phyloP scores from a whole-genome alignment of 2,888 invertebrate species.

The Drosophila aldrichi region DNA sequence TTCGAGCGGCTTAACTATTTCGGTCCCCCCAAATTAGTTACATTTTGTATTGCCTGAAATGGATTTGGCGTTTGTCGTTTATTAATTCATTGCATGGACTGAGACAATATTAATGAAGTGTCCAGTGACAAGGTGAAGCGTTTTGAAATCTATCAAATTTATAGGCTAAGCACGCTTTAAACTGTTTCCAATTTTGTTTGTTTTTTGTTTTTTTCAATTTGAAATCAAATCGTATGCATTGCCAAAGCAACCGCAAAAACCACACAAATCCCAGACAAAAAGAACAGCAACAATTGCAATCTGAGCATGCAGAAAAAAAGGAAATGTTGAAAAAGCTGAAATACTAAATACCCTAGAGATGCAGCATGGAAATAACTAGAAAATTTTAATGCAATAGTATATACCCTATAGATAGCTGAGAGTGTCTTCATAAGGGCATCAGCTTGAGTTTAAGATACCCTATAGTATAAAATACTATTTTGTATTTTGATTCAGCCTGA shows the following conservation, averaged over 20 bases:
- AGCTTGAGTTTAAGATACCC: slow-evolving; percentile 7
- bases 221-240: slow-evolving; percentile 19
- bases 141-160: slow-evolving; percentile 11
- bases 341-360: background rate
- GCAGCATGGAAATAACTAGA: too few relatives aligned
- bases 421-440: too few relatives aligned
- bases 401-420: too few relatives aligned
- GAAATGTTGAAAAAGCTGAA: background rate
- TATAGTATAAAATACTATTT: background rate
- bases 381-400: too few relatives aligned
- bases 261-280: background rate
- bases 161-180: background rate
- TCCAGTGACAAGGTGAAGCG: slow-evolving; percentile 10
- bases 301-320: slow-evolving; percentile 21
- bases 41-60: slow-evolving; percentile 25
- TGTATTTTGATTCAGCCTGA: too few relatives aligned
- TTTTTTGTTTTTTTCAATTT: slow-evolving; percentile 25
- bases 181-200: slow-evolving; percentile 12
- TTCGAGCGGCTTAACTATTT: slow-evolving; percentile 73
- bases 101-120: slow-evolving; percentile 65
- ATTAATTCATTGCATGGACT: slow-evolving; percentile 33
- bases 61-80: slow-evolving; percentile 14
- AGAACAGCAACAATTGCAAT: slow-evolving; percentile 44
- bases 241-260: slow-evolving; percentile 39
- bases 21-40: slow-evolving; percentile 71